Evolutionary conservation across 2,113 vertebrate species (phyloP).

Genomic region (Nothoprocta pentlandii): DNA sequence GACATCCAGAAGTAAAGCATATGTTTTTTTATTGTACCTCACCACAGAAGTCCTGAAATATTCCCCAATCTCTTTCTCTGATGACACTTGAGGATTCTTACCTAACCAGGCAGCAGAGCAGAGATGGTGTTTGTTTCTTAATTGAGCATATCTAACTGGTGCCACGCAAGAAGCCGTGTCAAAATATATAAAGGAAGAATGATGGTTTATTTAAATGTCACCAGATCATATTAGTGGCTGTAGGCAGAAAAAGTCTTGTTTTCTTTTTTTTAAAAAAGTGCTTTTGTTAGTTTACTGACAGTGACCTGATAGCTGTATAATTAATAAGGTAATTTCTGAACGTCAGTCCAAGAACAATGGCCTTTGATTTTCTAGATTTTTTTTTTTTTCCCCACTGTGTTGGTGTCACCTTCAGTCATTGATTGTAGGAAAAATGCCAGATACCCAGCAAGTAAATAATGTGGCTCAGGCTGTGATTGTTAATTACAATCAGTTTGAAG

Average conservation of each 20-base stretch:
- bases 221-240: not conserved
- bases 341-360: not conserved
- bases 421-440: constrained; percentile 11
- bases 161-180: not conserved
- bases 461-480: constrained; percentile 14
- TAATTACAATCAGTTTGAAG: constrained; percentile 39
- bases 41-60: not conserved
- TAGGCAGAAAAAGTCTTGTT: not conserved
- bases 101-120: not conserved
- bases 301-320: not conserved
- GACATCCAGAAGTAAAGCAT: not conserved
- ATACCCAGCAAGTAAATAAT: constrained; percentile 39
- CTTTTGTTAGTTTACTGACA: not conserved
- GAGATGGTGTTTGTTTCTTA: not conserved
- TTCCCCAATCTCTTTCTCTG: not conserved
- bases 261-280: not conserved
- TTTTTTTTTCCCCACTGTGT: not conserved
- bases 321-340: not conserved
- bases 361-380: not conserved
- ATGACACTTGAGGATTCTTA: not conserved
- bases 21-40: not conserved
- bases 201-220: not conserved
- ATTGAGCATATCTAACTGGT: not conserved
- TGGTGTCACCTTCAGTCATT: constrained; percentile 17
- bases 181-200: not conserved